Base-by-base conservation (phyloP, 2,113 vertebrate species). In the Myotis brandtii region DNA sequence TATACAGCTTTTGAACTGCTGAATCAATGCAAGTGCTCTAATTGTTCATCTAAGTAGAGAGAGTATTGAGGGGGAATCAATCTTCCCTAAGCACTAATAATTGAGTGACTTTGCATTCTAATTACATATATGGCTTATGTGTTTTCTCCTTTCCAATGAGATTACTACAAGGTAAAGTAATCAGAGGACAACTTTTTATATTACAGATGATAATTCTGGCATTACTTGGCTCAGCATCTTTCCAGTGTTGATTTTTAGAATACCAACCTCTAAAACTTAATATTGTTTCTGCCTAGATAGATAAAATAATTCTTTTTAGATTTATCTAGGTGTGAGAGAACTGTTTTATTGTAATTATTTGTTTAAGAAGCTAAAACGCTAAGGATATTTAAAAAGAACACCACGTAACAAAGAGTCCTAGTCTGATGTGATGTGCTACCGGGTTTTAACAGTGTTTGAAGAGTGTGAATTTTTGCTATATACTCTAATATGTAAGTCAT, bases 401-500 rank as follows among this genome's bases (percentile, higher is more conserved):
- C 50, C 37, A 90, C 77, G 94, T 67, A 95, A 79, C 87, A 91
- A 92, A 95, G 64, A 96, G 54, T 93, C 95, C 91, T 92, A 0
- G 70, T 96, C 93, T 95, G 52, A 20, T 96, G 59, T 94, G 52
- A 20, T 96, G 59, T 97, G 76, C 95, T 98, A 96, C 89, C 27
- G 97, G 62, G 1, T 98, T 97, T 94, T 80, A 97, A 94, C 27
- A 94, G n/a, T 95, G 97, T 97, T 94, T 97, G 25, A 72, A 93
- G 62, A 91, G 59, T 93, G 64, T 96, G 95, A 98, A 95, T 95
- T 93, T 97, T 98, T 95, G 95, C 86, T 70, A 30, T 91, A 72
- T 72, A 75, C 76, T 93, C 83, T 96, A 97, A 95, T 95, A 97
- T 93, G 96, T 97, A 97, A 98, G n/a, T 96, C 96, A 95, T 97